Percentiles rank a stretch among this genome's conserved stretches.
Evolutionary conservation across 2,888 invertebrate genomes (phyloP).

Genomic region (Sussaba pulchella): DNA sequence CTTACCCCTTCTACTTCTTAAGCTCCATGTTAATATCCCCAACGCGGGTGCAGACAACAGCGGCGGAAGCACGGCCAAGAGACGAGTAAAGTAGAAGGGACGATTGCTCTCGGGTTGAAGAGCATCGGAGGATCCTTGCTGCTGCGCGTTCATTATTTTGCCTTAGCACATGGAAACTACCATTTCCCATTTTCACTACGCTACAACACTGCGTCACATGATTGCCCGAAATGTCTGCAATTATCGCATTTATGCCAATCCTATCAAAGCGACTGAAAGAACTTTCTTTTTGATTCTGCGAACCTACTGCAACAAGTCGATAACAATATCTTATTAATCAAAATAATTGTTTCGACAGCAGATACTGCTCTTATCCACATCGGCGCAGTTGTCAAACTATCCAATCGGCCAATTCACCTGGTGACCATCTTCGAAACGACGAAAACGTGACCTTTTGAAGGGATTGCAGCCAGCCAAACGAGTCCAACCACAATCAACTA

Average conservation of each 20-base stretch:
- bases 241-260: not conserved
- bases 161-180: slow-evolving; percentile 72
- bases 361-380: too few relatives aligned
- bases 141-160: slow-evolving; percentile 77
- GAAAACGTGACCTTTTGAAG: too few relatives aligned
- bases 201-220: slow-evolving; percentile 16
- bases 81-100: slow-evolving; percentile 56
- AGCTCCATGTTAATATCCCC: slow-evolving; percentile 76
- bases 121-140: slow-evolving; percentile 76
- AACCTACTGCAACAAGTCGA: too few relatives aligned
- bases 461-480: too few relatives aligned
- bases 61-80: slow-evolving; percentile 44
- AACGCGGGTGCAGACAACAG: slow-evolving; percentile 56
- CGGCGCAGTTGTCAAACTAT: too few relatives aligned
- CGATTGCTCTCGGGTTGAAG: slow-evolving; percentile 72
- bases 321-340: too few relatives aligned
- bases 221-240: not conserved
- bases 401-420: too few relatives aligned
- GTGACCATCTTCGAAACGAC: too few relatives aligned
- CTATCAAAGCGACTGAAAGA: slow-evolving; percentile 13
- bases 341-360: too few relatives aligned
- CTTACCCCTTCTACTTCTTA: slow-evolving; percentile 25
- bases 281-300: too few relatives aligned
- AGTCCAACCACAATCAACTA: too few relatives aligned
- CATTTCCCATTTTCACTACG: slow-evolving; percentile 25